Conservation (phyloP, 1,140 invertebrate genomes). For the Andrena cerasifolii region DNA sequence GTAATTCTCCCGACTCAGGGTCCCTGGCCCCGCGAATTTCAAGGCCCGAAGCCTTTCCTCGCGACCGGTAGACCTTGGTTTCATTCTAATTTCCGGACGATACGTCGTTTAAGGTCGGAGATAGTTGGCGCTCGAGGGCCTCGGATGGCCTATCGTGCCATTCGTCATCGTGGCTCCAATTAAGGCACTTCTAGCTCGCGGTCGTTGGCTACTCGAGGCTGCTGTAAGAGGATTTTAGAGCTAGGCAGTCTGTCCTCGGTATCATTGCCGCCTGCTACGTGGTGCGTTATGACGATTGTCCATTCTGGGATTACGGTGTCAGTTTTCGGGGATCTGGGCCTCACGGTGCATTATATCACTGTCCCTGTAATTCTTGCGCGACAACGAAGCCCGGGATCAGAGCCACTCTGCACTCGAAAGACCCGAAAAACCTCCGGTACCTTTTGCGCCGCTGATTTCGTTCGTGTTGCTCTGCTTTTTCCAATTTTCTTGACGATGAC, state of each 20-base stretch:
- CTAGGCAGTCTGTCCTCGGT: not conserved
- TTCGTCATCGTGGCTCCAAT: conserved; percentile 45
- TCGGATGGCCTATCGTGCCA: conserved; percentile 18
- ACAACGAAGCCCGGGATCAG: too few relatives aligned
- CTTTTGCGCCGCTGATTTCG: not conserved
- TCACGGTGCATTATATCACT: too few relatives aligned
- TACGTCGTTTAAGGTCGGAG: conserved; percentile 34
- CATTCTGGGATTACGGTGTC: conserved; percentile 2
- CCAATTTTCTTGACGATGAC: not conserved
- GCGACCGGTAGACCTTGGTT: conserved; percentile 15
- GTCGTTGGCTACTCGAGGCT: conserved; percentile 34
- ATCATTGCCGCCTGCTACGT: conserved; percentile 1
- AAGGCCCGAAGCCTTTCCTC: not conserved
- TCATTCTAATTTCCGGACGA: conserved; percentile 36
- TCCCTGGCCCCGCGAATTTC: conserved; percentile 1
- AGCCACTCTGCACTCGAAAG: too few relatives aligned
- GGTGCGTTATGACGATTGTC: conserved; percentile 10
- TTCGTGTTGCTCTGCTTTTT: not conserved
- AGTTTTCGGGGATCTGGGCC: too few relatives aligned
- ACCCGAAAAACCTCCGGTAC: too few relatives aligned
- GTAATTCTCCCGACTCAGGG: not conserved
- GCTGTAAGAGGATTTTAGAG: conserved; percentile 33
- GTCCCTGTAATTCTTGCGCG: too few relatives aligned
- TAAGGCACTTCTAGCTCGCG: conserved; percentile 27
- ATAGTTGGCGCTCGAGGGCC: conserved; percentile 7